These are phyloP conservation scores for Mormyrus hasselquistii DNA, from an alignment of 2,797 vertebrate genomes.

Conservation along the genomic window DNA sequence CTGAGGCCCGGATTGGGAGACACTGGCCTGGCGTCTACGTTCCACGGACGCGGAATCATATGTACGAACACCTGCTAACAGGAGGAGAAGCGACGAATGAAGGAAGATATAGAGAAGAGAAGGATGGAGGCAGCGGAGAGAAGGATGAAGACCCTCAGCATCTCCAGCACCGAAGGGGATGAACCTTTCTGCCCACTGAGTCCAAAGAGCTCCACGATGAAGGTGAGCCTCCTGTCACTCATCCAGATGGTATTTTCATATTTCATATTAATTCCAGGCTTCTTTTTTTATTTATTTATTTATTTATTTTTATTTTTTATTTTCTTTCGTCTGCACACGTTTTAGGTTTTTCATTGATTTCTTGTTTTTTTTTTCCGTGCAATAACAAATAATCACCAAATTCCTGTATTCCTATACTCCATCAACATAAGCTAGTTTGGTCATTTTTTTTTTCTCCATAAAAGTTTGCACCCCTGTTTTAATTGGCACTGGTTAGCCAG, in stretches of 20 bases:
- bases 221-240: conserved; percentile 53
- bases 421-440: not conserved
- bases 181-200: conserved; percentile 56
- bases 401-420: not conserved
- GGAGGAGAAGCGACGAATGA: conserved; percentile 52
- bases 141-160: conserved; percentile 50
- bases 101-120: conserved; percentile 42
- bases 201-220: conserved; percentile 69
- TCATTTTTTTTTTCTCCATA: not conserved
- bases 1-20: not conserved
- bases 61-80: conserved; percentile 21
- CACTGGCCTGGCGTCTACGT: not conserved
- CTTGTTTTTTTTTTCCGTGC: not conserved
- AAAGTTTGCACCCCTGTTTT: not conserved
- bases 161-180: conserved; percentile 44
- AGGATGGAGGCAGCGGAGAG: conserved; percentile 44
- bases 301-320: not conserved
- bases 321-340: not conserved
- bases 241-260: not conserved
- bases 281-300: not conserved
- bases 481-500: not conserved
- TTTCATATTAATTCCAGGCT: not conserved
- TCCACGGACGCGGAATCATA: not conserved
- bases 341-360: not conserved
- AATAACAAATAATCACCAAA: not conserved